Evolutionary conservation across 2,113 vertebrate species (phyloP), one percentile per base, ranked within the genome.

Genomic region (Pongo abelii): DNA sequence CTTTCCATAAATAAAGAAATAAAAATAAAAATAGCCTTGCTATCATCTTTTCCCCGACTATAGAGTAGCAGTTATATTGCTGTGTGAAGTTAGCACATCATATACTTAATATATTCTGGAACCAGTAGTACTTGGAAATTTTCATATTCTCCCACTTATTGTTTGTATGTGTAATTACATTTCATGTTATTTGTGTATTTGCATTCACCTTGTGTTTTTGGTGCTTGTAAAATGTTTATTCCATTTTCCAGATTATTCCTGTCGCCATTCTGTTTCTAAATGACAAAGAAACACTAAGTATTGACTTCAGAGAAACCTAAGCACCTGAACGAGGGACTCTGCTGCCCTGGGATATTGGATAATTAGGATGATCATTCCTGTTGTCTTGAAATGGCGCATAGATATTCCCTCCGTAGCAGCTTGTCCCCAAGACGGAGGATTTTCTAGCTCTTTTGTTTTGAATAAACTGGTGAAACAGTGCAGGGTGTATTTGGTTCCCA

Each of bases 201-300:
- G 79, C 74, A 97, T 87, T 89, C 94, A 72, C 61, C 23, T 93
- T 97, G 85, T 98, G 97, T 89, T 96, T 97, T 95, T 64, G 84
- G 84, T 96, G 78, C 92, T 94, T 91, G 91, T 97, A 93, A 94
- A 94, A 94, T 92, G 85, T 98, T 95, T 94, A 70, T 95, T 96
- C 43, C 97, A 94, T 97, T 97, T 97, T 97, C 57, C 95, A 98
- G 97, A 95, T 97, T 80, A 75, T 86, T 94, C 40, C 78, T 96
- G 70, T 97, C 30, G 57, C 59, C 50, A 18, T 70, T 97, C 88
- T 75, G 52, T 98, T 81, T 97, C 78, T 97, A 92, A 89, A 75
- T 93, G 78, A 84, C 25, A 91, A 81, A 96, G 91, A 97, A 67
- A 46, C 84, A 89, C 84, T 87, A 96, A 94, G 22, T 79, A 27